Conservation (phyloP, 2,113 vertebrate species). For the Cyprinodon tularosa region DNA sequence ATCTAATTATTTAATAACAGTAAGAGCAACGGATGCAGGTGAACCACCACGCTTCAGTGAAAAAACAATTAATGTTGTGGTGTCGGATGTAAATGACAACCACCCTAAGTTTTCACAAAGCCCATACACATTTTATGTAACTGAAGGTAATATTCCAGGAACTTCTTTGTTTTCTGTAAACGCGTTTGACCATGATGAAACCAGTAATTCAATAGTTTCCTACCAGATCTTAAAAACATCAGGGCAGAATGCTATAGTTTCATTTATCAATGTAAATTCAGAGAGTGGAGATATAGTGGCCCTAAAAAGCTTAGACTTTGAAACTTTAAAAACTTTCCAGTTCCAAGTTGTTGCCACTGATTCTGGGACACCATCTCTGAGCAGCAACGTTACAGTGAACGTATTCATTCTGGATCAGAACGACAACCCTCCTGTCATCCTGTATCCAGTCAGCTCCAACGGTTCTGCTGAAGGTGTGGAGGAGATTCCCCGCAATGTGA, state of each 20-base stretch:
- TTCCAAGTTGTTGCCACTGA: slow-evolving; percentile 10
- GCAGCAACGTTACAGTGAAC: too few relatives aligned
- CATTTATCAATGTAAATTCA: slow-evolving; percentile 40
- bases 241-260: not conserved
- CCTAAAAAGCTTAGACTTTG: slow-evolving; percentile 59
- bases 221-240: slow-evolving; percentile 43
- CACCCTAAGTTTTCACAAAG: slow-evolving; percentile 53
- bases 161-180: slow-evolving; percentile 53
- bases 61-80: slow-evolving; percentile 44
- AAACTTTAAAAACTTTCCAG: slow-evolving; percentile 40
- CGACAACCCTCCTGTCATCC: too few relatives aligned
- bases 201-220: slow-evolving; percentile 37
- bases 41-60: slow-evolving; percentile 42
- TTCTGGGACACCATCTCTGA: too few relatives aligned
- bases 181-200: slow-evolving; percentile 58
- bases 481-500: too few relatives aligned
- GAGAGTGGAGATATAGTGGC: slow-evolving; percentile 56
- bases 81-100: slow-evolving; percentile 70
- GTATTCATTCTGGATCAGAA: too few relatives aligned
- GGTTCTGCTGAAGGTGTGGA: too few relatives aligned
- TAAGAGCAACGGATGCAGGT: slow-evolving; percentile 60
- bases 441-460: too few relatives aligned
- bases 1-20: slow-evolving; percentile 52
- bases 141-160: slow-evolving; percentile 22
- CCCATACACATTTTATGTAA: slow-evolving; percentile 52